Evolutionary conservation across 2,888 invertebrate genomes (phyloP), one percentile per base, ranked within the genome.

Genomic region (Hetaerina titia): DNA sequence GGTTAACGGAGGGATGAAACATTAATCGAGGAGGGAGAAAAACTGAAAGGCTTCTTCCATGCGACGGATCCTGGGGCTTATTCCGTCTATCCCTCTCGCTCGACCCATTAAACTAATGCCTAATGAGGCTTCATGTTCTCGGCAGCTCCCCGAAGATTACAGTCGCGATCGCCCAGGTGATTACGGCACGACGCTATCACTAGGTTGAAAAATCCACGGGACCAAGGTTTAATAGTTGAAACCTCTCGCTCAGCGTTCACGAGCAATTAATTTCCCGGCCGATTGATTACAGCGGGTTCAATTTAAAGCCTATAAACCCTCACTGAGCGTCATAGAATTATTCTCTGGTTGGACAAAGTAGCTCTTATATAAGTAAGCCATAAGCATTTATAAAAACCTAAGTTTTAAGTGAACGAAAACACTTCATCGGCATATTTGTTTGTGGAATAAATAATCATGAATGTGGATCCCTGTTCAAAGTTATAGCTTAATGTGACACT

Each of bases 91-190:
- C 69, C n/a, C 69, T 22, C n/a, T n/a, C 69, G 11, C 13, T 9
- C 81, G 31, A 31, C 31, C 31, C 31, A 81, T 81, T 31, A 81
- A 81, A 81, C 81, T 81, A 13, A 81, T 31, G 31, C 81, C 31
- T 81, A 81, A 81, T 81, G 81, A 81, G 25, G 69, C 69, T n/a
- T 69, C 69, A 69, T 69, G n/a, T 22, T n/a, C 69, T 69, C 69
- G 69, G 69, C 22, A 69, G 69, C n/a, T 69, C n/a, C 69, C 69
- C 17, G 69, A n/a, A 69, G 69, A 69, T 69, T 69, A 69, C 69
- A 8, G 69, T 9, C 69, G 9, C 69, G 69, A 19, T 22, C 69
- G 22, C 22, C n/a, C 69, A 69, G 69, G 22, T 69, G 69, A 22
- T 69, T 69, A 69, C 69, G 8, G 22, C 69, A 8, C 22, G 69